Conservation (phyloP, 2,113 vertebrate genomes). For the Carassius auratus region DNA sequence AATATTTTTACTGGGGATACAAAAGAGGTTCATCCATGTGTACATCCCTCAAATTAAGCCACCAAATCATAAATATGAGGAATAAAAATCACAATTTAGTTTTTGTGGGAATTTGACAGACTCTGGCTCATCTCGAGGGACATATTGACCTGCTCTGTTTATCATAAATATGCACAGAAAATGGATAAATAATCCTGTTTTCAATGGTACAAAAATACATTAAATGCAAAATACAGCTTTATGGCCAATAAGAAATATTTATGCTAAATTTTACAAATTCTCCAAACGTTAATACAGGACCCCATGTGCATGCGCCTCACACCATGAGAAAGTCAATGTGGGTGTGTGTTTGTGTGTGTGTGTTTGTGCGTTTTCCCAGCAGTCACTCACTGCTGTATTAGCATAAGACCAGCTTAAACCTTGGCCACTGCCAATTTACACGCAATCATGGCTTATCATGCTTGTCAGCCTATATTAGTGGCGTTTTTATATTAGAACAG, state of each 20-base stretch:
- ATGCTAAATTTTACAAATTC: neutral
- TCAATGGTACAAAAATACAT: conserved; percentile 11
- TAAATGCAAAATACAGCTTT: neutral
- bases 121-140: neutral
- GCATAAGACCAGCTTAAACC: conserved; percentile 77
- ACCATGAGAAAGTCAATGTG: conserved; percentile 8
- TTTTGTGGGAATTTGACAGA: neutral
- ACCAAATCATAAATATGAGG: neutral
- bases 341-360: conserved; percentile 48
- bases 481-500: conserved; percentile 69
- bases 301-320: neutral
- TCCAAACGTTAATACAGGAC: neutral
- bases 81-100: neutral
- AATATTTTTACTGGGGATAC: too few species aligned
- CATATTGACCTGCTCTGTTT: conserved; percentile 6
- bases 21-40: neutral
- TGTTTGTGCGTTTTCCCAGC: conserved; percentile 64
- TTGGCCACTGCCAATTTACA: conserved; percentile 76
- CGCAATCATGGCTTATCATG: conserved; percentile 74
- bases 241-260: neutral
- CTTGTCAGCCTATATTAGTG: conserved; percentile 76
- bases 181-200: neutral
- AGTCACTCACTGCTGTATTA: conserved; percentile 74
- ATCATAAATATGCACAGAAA: neutral
- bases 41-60: neutral